Evolutionary conservation across 2,113 vertebrate species (phyloP), one percentile per base, ranked within the genome.

Genomic region (Brachypodius melanocephalos): DNA sequence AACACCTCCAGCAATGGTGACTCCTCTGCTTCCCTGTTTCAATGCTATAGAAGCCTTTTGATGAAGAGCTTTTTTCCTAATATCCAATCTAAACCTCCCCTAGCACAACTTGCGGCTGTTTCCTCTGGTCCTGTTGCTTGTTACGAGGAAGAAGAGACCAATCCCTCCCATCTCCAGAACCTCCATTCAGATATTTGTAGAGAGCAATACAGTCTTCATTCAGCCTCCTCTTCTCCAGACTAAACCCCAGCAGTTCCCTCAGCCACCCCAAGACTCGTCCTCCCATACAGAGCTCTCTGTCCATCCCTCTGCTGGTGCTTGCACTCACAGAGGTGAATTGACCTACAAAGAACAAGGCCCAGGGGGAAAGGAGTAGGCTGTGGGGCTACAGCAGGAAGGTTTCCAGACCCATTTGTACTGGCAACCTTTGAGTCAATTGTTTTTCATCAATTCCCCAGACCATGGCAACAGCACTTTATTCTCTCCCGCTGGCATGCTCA

Each of bases 161-260:
- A 34, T 34, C 8, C 10, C 12, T 10, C 7, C 10, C 9, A 9
- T 14, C 17, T 54, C 34, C 42, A 55, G 20, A 34, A 10, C 9
- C 15, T 52, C 26, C 45, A 36, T 52, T 59, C 28, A 45, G 57
- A 14, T 5, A 55, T 8, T 21, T 68, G 24, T 8, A 68, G 49
- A 28, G 24, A 62, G 13, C 0, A 0, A 32, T 32, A 18, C 7
- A 9, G 3, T 12, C 24, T 75, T 45, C 8, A 16, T 5, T 51
- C 8, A 68, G 10, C 19, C 17, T 76, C 4, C n/a, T 82, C 28
- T 76, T 78, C 45, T 74, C 25, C 10, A 59, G 16, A 10, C 21
- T 40, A 9, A 78, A 25, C 7, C 68, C 18, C 9, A 7, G 6
- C 3, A 28, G 9, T 17, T 87, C 15, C 25, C 21, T 65, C 32